Percentiles rank a stretch among this genome's conserved stretches.
These are phyloP conservation scores for Oncorhynchus tshawytscha DNA, from an alignment of 2,113 vertebrate genomes.

Conservation along the genomic window DNA sequence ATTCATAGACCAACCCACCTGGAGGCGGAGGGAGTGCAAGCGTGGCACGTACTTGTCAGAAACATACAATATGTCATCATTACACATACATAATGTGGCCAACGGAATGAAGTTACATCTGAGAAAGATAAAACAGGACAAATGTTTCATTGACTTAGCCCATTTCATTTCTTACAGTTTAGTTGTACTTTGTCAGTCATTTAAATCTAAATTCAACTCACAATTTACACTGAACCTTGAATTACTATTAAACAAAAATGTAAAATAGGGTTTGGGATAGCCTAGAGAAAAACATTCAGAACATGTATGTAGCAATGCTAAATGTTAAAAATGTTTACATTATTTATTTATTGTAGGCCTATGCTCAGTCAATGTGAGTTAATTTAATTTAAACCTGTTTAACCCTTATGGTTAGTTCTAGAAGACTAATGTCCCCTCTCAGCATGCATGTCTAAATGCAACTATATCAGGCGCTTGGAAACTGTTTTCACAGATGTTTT, in stretches of 20 bases:
- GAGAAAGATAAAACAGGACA: neutral
- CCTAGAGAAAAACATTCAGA: neutral
- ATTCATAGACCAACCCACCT: constrained; percentile 23
- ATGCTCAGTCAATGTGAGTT: no score
- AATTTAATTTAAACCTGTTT: constrained; percentile 39
- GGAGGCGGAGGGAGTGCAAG: neutral
- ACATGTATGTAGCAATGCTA: neutral
- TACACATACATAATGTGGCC: neutral
- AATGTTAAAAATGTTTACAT: neutral
- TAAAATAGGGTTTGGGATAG: neutral
- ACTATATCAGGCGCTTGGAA: constrained; percentile 65
- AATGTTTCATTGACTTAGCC: no score
- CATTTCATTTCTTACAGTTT: no score
- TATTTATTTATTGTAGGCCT: no score
- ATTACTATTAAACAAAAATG: neutral
- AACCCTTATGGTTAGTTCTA: constrained; percentile 31
- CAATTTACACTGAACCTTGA: neutral
- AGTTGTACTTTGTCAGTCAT: no score
- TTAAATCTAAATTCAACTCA: neutral
- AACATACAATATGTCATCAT: neutral
- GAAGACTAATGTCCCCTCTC: constrained; percentile 51
- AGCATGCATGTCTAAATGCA: constrained; percentile 73
- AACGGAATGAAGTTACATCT: neutral
- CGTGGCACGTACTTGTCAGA: neutral
- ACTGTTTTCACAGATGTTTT: neutral